Evolutionary conservation across 2,888 invertebrate species (phyloP), one percentile per base, ranked within the genome.

Genomic region (Mactromeris polynyma): DNA sequence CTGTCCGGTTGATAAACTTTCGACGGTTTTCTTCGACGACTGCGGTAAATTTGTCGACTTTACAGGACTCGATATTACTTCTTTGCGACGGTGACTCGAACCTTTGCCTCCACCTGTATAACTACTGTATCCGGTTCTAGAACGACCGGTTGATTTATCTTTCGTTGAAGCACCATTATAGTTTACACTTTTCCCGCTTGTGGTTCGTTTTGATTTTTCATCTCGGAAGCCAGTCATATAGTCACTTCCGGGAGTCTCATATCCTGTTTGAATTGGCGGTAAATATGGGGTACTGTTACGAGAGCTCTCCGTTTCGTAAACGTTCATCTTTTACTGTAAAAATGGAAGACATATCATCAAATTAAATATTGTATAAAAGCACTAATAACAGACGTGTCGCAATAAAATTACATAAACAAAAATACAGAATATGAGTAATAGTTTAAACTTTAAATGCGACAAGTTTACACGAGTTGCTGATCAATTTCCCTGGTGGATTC

Each of bases 211-310:
- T 36, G 42, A 40, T 26, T 54, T 58, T 26, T 54, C 26, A 11
- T 40, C 82, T 58, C 78, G 46, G 6, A 87, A 82, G 26, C 79
- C 87, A 26, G 86, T 78, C 83, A 88, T 88, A 33, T 91, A 91
- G 36, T 91, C 91, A 83, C 91, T 91, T 46, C 86, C 91, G 14
- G 91, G 91, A 31, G 89, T 87, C 14, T 84, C 89, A 69, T 86
- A 91, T 33, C 89, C 85, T 0, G 81, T 54, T 19, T 86, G 58
- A 9, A 91, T 89, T 11, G 58, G 58, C 7, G 91, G 91, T 21
- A 91, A 86, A 33, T 17, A 36, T 9, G 83, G 46, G 26, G 78
- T 77, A 26, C 84, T 84, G 2, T 42, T 42, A 11, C 79, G 31
- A 2, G 79, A 79, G 42, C 42, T 46, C 0, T 31, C 40, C 21